A percentile compares a stretch with the other conserved stretches of the same genome.
Conservation (phyloP, 2,888 invertebrate genomes). For the Physocephala rufipes region DNA sequence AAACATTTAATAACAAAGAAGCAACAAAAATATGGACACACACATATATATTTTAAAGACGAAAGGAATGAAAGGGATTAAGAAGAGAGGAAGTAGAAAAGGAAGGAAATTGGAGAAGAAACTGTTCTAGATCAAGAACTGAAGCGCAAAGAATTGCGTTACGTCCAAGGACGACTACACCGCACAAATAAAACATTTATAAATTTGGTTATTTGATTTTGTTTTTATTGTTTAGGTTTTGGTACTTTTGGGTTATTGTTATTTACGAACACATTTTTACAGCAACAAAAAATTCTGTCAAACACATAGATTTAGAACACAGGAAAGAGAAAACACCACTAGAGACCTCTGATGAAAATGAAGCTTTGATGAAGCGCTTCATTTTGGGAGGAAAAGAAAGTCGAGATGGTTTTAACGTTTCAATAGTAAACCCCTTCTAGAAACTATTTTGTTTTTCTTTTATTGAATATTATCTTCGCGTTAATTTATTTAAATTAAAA, state of each 20-base stretch:
- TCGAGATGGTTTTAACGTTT: no score
- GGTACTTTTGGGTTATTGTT: slow-evolving; percentile 29
- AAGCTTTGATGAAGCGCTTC: no score
- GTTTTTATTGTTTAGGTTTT: slow-evolving; percentile 19
- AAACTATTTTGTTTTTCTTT: no score
- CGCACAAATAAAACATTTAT: slow-evolving; percentile 26
- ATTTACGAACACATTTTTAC: slow-evolving; percentile 31
- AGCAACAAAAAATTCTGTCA: no score
- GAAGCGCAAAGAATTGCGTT: no score
- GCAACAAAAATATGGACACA: background rate
- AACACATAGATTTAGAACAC: no score
- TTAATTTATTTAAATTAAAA: no score
- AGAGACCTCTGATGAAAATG: no score
- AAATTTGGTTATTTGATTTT: slow-evolving; percentile 32
- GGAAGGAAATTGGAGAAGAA: background rate
- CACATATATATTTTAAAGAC: background rate
- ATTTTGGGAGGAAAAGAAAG: no score
- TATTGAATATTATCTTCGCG: no score
- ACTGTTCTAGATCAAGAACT: slow-evolving; percentile 8
- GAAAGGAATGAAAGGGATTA: background rate
- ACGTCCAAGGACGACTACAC: background rate
- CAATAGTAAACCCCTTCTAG: no score
- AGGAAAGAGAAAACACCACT: slow-evolving; percentile 10
- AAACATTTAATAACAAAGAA: slow-evolving; percentile 16
- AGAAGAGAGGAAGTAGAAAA: background rate